Evolutionary conservation across 2,113 vertebrate species (phyloP).

Genomic region (Zosterops japonicus): DNA sequence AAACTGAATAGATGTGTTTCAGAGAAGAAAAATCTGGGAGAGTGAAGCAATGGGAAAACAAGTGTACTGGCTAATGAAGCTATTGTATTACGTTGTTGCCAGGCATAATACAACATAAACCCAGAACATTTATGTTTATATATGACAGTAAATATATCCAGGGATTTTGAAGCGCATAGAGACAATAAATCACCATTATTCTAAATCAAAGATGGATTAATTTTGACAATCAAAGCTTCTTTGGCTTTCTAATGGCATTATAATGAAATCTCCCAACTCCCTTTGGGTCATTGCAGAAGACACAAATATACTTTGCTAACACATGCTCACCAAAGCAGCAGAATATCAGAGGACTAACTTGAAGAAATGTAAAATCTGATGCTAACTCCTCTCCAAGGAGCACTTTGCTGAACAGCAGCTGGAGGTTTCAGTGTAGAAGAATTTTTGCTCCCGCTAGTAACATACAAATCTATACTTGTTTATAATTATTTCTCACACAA

Average conservation of each 20-base stretch:
- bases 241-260: constrained; percentile 39
- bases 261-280: neutral
- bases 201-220: constrained; percentile 31
- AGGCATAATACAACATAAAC: neutral
- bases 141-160: neutral
- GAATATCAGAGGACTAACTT: neutral
- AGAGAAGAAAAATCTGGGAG: neutral
- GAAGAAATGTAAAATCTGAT: neutral
- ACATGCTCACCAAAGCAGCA: neutral
- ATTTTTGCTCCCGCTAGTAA: neutral
- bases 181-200: constrained; percentile 13
- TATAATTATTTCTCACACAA: neutral
- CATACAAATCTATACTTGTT: neutral
- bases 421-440: neutral
- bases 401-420: neutral
- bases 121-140: neutral
- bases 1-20: neutral
- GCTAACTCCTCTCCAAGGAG: neutral
- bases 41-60: neutral
- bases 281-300: neutral
- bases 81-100: neutral
- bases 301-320: neutral
- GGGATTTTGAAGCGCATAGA: constrained; percentile 2
- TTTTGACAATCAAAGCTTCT: constrained; percentile 32
- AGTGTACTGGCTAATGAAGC: neutral